Percentiles rank a stretch among this genome's conserved stretches.
These are phyloP conservation scores for Drosophila ercepeae DNA, from an alignment of 1,140 invertebrate species.

Conservation along the genomic window DNA sequence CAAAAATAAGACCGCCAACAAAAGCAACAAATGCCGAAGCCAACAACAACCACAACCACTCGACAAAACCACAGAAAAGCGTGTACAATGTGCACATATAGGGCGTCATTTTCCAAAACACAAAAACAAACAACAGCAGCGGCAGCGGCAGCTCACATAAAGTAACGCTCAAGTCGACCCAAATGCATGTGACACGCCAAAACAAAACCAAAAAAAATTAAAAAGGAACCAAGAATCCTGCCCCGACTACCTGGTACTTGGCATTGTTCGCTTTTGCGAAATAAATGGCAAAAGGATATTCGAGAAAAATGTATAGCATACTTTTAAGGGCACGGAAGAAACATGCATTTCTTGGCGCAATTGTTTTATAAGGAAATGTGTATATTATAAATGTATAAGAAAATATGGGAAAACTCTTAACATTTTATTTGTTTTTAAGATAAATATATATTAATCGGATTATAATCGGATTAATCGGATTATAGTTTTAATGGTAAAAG, in stretches of 20 bases:
- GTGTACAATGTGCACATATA: constrained; percentile 71
- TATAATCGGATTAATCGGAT: too few species aligned
- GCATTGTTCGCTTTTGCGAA: not conserved
- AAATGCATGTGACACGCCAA: constrained; percentile 80
- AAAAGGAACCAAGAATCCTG: not conserved
- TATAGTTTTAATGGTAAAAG: too few species aligned
- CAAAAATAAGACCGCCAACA: constrained; percentile 77
- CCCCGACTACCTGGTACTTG: not conserved
- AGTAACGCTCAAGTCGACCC: constrained; percentile 70
- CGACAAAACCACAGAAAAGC: constrained; percentile 64
- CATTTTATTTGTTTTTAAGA: too few species aligned
- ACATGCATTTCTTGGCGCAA: not conserved
- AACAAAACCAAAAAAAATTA: constrained; percentile 42
- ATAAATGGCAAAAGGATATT: not conserved
- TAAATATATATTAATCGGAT: too few species aligned
- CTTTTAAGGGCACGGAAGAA: too few species aligned
- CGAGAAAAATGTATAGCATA: not conserved
- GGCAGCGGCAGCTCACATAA: constrained; percentile 47
- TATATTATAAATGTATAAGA: too few species aligned
- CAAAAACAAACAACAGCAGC: constrained; percentile 19
- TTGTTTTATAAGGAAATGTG: not conserved
- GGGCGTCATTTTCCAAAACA: constrained; percentile 66
- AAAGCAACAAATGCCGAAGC: constrained; percentile 14
- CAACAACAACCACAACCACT: constrained; percentile 25
- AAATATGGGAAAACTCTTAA: not conserved